Evolutionary conservation across 2,797 vertebrate genomes (phyloP).

Genomic region (Ctenosaura bakeri): DNA sequence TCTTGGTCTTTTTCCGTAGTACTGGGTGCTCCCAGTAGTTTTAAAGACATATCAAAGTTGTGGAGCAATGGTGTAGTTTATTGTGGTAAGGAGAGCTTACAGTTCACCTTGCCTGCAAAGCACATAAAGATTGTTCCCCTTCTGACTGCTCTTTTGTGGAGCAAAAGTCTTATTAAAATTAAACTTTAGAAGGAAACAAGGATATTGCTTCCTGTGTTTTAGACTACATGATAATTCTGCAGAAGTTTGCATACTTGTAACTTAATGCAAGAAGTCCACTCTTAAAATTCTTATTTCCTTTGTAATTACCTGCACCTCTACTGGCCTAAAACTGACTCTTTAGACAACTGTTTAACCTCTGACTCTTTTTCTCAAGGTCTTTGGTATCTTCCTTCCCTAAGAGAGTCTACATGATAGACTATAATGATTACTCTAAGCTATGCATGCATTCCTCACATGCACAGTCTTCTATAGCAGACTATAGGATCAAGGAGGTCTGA

Average conservation of each 20-base stretch:
- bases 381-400: background rate
- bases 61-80: conserved; percentile 1
- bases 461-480: background rate
- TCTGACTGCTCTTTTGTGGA: conserved; percentile 60
- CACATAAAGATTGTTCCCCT: conserved; percentile 61
- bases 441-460: too few species aligned
- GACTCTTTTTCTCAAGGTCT: background rate
- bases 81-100: conserved; percentile 3
- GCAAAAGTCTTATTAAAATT: conserved; percentile 45
- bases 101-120: conserved; percentile 49
- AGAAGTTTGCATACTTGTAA: background rate
- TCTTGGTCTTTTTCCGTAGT: conserved; percentile 34
- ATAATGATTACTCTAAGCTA: background rate
- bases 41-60: conserved; percentile 51
- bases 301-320: background rate
- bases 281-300: background rate
- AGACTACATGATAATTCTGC: background rate
- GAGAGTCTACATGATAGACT: background rate
- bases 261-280: background rate
- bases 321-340: background rate
- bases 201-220: background rate
- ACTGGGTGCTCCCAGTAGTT: conserved; percentile 27
- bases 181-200: background rate
- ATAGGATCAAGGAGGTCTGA: background rate
- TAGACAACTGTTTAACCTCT: background rate